Base-by-base conservation (phyloP, 2,888 invertebrate genomes). In the Girardia tigrina region DNA sequence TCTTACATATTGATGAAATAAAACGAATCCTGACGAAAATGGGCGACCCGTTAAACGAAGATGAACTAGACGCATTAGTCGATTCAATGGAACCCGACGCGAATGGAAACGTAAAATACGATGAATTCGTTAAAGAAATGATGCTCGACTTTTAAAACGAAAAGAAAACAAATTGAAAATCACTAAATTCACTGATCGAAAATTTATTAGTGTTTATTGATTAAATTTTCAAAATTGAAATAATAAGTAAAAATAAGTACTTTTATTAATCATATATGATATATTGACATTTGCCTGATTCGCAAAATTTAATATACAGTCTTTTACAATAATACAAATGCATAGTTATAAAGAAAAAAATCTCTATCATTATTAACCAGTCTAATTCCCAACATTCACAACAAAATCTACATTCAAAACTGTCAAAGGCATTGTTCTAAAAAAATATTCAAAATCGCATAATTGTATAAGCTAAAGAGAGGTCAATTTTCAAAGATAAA, bases 41-140 rank as follows among this genome's bases (percentile, higher is more conserved):
- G 42, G 76, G 76, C 28, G 76, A 75, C 23, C n/a, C 16, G 26
- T 42, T 75, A 23, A 75, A 74, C 1, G 75, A 76, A 27, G 74
- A 75, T n/a, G 76, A 75, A 42, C 75, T 75, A 14, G 74, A 75
- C 1, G 29, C 29, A 0, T n/a, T 75, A 29, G 27, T 75, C 12
- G 36, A 75, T 6, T 29, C 76, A 20, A 75, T 75, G 1, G 74
- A 75, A 14, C n/a, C 29, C 1, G 74, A 75, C 56, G 23, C 14
- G 16, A 28, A 75, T 26, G 76, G 76, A 1, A 74, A 75, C 27
- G 42, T 75, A 8, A 28, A 42, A 36, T 75, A 75, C 56, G 28
- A 23, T 26, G 76, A 75, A 4, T 75, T 75, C 75, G 75, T 75
- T n/a, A 26, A 72, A n/a, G 26, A 73, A 28, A 75, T 75, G 75